Evolutionary conservation across 2,113 vertebrate species (phyloP).

Genomic region (Cygnus atratus): DNA sequence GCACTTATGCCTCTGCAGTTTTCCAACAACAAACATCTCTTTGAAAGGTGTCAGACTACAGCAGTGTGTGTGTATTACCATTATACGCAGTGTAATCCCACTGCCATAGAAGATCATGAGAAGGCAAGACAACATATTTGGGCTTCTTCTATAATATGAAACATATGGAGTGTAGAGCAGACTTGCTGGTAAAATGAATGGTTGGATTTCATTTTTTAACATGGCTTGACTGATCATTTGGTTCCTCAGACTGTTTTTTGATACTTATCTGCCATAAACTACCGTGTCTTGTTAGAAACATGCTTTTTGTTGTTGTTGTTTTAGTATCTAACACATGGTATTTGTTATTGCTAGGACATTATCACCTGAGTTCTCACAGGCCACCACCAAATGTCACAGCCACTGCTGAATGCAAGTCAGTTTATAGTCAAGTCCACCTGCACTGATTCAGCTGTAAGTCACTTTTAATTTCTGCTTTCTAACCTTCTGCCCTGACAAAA

Average conservation of each 20-base stretch:
- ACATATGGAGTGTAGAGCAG: not conserved
- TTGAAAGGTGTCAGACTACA: slow-evolving; percentile 1
- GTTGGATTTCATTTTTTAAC: not conserved
- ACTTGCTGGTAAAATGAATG: not conserved
- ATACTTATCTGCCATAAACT: not conserved
- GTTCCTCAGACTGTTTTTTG: not conserved
- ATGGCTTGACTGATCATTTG: not conserved
- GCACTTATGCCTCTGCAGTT: not conserved
- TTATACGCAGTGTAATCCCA: not conserved
- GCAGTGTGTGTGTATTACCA: not conserved
- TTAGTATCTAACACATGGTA: not conserved
- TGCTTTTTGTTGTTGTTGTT: not conserved
- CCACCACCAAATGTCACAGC: not conserved
- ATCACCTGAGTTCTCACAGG: not conserved
- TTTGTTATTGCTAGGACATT: not conserved
- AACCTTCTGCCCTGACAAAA: not conserved
- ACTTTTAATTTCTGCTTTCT: not conserved
- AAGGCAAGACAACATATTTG: not conserved
- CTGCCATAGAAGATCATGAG: not conserved
- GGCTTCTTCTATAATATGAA: not conserved
- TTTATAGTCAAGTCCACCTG: not conserved
- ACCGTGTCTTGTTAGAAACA: not conserved
- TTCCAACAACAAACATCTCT: slow-evolving; percentile 41
- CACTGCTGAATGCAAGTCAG: not conserved
- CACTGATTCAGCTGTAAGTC: not conserved